phyloP scores from a whole-genome alignment of 2,797 vertebrate species.

The Catamblyrhynchus diadema region DNA sequence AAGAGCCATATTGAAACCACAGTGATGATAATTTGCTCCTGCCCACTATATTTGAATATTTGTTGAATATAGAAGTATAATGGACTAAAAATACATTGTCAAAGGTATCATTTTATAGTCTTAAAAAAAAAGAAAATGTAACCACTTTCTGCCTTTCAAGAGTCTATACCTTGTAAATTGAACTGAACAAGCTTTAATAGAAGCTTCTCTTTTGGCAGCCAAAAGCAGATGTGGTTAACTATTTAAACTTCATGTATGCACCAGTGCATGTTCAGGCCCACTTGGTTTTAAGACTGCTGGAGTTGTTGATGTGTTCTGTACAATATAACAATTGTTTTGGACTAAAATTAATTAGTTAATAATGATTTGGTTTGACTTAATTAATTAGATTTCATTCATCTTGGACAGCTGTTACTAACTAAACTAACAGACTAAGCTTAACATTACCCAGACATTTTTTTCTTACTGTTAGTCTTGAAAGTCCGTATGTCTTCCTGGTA shows the following conservation, averaged over 20 bases:
- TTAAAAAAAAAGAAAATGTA: background rate
- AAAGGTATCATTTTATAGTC: background rate
- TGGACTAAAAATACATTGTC: background rate
- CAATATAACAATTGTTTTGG: background rate
- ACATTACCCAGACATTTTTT: background rate
- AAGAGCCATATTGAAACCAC: background rate
- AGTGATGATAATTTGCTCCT: background rate
- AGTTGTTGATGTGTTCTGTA: background rate
- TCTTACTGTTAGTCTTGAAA: background rate
- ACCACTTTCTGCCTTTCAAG: background rate
- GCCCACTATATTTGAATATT: background rate
- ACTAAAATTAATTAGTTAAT: background rate
- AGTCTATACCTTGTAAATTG: background rate
- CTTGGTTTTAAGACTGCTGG: background rate
- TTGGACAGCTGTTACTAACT: background rate
- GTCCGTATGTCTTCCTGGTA: background rate
- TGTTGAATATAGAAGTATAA: background rate
- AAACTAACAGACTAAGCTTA: background rate
- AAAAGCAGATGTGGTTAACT: background rate
- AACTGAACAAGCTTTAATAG: background rate
- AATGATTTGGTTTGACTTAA: background rate
- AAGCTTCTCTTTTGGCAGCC: background rate
- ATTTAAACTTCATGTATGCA: background rate
- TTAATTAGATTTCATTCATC: background rate
- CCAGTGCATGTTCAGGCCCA: background rate